These are phyloP conservation scores for Takifugu ocellatus DNA, from an alignment of 2,797 vertebrate genomes.

Conservation along the genomic window DNA sequence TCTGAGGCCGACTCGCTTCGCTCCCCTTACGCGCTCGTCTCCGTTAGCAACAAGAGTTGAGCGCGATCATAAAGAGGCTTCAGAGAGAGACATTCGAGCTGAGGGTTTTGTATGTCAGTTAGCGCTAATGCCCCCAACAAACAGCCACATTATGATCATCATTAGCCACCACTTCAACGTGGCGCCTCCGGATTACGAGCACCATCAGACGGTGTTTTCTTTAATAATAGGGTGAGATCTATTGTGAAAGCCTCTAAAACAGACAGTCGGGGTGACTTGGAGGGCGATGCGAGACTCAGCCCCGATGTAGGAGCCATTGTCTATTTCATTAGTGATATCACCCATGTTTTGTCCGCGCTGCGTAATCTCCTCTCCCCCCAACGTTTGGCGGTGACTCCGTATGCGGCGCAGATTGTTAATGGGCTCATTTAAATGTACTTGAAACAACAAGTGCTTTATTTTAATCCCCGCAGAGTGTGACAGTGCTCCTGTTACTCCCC, in stretches of 20 bases:
- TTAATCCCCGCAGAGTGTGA: no score
- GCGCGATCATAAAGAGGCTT: conserved; percentile 43
- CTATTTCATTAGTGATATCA: no score
- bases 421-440: no score
- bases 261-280: no score
- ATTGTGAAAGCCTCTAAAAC: conserved; percentile 7
- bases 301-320: no score
- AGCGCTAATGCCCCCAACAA: conserved; percentile 35
- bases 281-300: no score
- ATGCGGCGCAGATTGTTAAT: no score
- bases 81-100: conserved; percentile 31
- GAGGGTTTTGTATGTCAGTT: conserved; percentile 23
- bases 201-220: conserved; percentile 7
- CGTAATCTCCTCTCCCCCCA: no score
- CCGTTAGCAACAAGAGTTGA: conserved; percentile 45
- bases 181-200: conserved; percentile 28
- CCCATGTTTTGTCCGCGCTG: no score
- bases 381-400: no score
- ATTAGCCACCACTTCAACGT: conserved; percentile 36
- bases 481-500: no score
- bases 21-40: conserved; percentile 36
- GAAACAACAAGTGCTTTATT: no score
- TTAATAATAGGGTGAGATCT: conserved; percentile 6
- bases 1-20: conserved; percentile 25
- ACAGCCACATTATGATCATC: conserved; percentile 40